Percentiles rank a stretch among this genome's conserved stretches.
These are phyloP conservation scores for Aleiodes testaceus DNA, from an alignment of 2,888 invertebrate genomes.

Conservation along the genomic window DNA sequence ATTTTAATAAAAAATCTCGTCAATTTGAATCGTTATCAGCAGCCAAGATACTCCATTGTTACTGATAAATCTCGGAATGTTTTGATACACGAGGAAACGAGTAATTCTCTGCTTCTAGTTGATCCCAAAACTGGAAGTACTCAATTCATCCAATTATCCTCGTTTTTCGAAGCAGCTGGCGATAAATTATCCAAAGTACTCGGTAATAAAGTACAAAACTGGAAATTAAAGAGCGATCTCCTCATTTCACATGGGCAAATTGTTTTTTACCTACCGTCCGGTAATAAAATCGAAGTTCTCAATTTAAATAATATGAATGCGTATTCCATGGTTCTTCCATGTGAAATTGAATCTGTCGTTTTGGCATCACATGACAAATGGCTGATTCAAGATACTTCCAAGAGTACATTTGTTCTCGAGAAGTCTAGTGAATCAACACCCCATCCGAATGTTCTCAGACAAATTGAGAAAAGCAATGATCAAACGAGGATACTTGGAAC, in stretches of 20 bases:
- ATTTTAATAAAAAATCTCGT: conserved; percentile 62
- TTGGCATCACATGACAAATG: conserved; percentile 64
- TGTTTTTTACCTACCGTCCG: conserved; percentile 59
- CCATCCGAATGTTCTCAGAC: conserved; percentile 66
- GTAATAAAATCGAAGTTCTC: conserved; percentile 66
- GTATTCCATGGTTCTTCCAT: conserved; percentile 66
- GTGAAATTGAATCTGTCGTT: conserved; percentile 65
- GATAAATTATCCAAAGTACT: conserved; percentile 63
- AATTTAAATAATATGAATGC: conserved; percentile 62
- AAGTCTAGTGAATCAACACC: conserved; percentile 57
- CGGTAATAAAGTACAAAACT: conserved; percentile 50
- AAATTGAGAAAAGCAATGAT: conserved; percentile 55
- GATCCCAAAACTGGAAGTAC: conserved; percentile 60
- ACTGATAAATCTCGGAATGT: conserved; percentile 65
- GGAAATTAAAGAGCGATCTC: conserved; percentile 63
- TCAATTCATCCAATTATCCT: conserved; percentile 59
- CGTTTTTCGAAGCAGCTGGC: conserved; percentile 63
- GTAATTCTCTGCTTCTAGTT: conserved; percentile 66
- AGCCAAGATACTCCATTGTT: conserved; percentile 61
- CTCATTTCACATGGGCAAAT: conserved; percentile 57
- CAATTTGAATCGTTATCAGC: conserved; percentile 54
- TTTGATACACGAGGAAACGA: conserved; percentile 75
- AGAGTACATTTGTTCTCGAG: conserved; percentile 59
- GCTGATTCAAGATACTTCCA: conserved; percentile 66
- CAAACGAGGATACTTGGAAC: conserved; percentile 50